Evolutionary conservation across 2,888 invertebrate genomes (phyloP), one percentile per base, ranked within the genome.

Genomic region (Colostygia pectinataria): DNA sequence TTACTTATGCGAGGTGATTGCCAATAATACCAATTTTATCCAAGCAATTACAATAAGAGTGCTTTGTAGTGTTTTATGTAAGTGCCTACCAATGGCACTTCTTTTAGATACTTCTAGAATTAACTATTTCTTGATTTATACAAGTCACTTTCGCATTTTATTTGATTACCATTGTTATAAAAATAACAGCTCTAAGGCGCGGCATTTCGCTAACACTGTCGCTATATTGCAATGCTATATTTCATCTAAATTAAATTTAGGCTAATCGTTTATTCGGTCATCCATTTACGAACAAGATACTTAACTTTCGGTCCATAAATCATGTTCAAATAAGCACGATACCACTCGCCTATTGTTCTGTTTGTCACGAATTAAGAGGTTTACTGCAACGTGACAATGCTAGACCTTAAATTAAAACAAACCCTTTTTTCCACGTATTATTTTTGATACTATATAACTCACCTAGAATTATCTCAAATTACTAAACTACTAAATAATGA

Each of bases 181-280:
- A 20, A 20, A 15, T 10, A 39, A 29, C 10, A 39, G 9, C 12
- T 39, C n/a, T n/a, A 12, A 23, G 12, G 6, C n/a, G 27, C 15
- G 15, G 29, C 10, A 15, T 39, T 15, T 27, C 15, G 28, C 38
- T 10, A 15, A 12, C n/a, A n/a, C n/a, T 27, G 38, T 27, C 9
- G 28, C 8, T 27, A 7, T 29, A 13, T 28, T 31, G n/a, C 10
- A 8, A 9, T 33, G 14, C 31, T 5, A 39, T 31, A 31, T 20
- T 20, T 20, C 31, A 25, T 44, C 24, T 31, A 31, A 13, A 25
- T n/a, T 24, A 15, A 29, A 45, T 38, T 31, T 10, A 38, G 45
- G 45, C 12, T 38, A 45, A 45, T 45, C 45, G 45, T 45, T 44
- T 33, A 38, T 38, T 38, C 32, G 38, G 13, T 12, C 32, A 38